phyloP scores from a whole-genome alignment of 2,888 invertebrate genomes.

The Tachina fera region DNA sequence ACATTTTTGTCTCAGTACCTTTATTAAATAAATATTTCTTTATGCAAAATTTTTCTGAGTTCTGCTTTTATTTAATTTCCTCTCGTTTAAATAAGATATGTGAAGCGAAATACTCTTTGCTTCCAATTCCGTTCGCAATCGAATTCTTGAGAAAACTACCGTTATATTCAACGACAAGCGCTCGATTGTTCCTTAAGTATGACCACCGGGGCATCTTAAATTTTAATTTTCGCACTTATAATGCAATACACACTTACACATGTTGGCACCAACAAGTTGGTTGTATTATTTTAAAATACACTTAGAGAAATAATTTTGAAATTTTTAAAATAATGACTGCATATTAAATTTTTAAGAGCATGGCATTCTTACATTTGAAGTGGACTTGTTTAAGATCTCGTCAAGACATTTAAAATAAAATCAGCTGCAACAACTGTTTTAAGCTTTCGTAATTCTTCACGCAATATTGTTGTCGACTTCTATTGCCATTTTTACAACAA shows the following conservation, averaged over 20 bases:
- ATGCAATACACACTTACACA: constrained; percentile 21
- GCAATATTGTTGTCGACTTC: too few species aligned
- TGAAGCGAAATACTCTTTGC: background rate
- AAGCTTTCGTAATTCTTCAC: too few species aligned
- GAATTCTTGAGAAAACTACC: constrained; percentile 13
- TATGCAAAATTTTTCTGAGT: background rate
- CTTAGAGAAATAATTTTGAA: constrained; percentile 22
- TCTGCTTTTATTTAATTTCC: background rate
- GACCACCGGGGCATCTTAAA: constrained; percentile 57
- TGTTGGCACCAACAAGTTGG: background rate
- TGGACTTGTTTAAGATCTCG: too few species aligned
- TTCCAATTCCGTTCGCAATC: constrained; percentile 2
- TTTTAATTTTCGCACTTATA: constrained; percentile 19
- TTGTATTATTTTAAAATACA: constrained; percentile 16
- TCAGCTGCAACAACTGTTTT: too few species aligned
- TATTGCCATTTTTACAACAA: too few species aligned
- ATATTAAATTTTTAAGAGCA: too few species aligned
- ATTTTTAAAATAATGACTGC: too few species aligned
- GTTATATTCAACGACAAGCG: constrained; percentile 45
- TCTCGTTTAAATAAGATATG: background rate
- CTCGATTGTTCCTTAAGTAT: constrained; percentile 52
- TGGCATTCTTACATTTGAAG: too few species aligned
- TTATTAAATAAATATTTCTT: background rate
- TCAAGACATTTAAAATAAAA: too few species aligned
- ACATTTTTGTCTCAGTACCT: constrained; percentile 46